Base-by-base conservation (phyloP, 2,113 vertebrate genomes). In the Romanogobio albipinnatus region DNA sequence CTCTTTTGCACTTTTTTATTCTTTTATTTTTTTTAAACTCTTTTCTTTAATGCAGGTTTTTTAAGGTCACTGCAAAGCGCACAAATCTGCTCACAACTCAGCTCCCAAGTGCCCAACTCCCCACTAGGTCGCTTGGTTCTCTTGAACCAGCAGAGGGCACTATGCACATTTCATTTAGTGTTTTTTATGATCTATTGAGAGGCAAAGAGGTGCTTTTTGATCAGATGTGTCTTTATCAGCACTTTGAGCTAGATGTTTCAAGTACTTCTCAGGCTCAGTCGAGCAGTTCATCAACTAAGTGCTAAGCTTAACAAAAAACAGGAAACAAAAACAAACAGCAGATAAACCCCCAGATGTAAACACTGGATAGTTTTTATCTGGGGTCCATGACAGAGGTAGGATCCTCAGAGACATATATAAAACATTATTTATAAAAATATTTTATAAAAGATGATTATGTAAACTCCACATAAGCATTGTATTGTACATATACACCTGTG, bases 61-160 rank as follows among this genome's bases (percentile, higher is more conserved):
- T 47, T 51, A 74, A 83, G 33, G n/a, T n/a, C 22, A 68, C 43
- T 61, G 33, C 56, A 36, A 64, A 17, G 39, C 26, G 78, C 39
- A 83, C 24, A 14, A 22, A 59, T 74, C 43, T 33, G n/a, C 6
- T 43, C n/a, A n/a, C 7, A 51, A 19, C 26, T 81, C 47, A 4
- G 56, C 8, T 22, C 77, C 74, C 59, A 59, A 39, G 9, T 66
- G 61, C 8, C 33, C 17, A 26, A 29, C n/a, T 59, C 19, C 26
- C 26, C 49, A 39, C 47, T 62, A 58, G 3, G 22, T 56, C 56
- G 39, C 26, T 4, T 51, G 47, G 49, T 71, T 82, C 4, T 61
- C 26, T 56, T 53, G 15, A 70, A 45, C 49, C 88, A 86, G 73
- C 36, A 86, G 86, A 83, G 76, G 88, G 86, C 56, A 84, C 81